A percentile compares a stretch with the other conserved stretches of the same genome.
Conservation (phyloP, 2,888 invertebrate genomes). For the Lypha dubia region DNA sequence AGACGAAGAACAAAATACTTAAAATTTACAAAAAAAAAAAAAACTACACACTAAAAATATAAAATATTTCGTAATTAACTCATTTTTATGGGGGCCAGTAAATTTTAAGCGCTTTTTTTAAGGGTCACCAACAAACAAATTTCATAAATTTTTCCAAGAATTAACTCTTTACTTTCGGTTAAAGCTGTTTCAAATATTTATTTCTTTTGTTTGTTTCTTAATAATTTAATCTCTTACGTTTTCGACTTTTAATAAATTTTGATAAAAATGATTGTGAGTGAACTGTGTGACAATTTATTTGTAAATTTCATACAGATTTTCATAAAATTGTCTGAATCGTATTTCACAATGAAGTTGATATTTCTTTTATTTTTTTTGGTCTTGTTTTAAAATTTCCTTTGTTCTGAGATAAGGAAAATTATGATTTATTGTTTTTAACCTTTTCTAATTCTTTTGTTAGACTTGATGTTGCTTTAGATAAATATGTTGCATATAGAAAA, state of each 20-base stretch:
- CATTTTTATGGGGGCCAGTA: conserved; percentile 66
- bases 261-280: conserved; percentile 38
- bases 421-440: conserved; percentile 70
- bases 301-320: conserved; percentile 43
- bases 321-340: conserved; percentile 21
- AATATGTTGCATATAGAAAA: conserved; percentile 16
- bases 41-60: conserved; percentile 18
- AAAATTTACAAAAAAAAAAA: conserved; percentile 29
- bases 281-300: conserved; percentile 24
- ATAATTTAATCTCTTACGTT: conserved; percentile 37
- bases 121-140: conserved; percentile 5
- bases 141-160: conserved; percentile 47
- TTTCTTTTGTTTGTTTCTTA: conserved; percentile 17
- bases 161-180: conserved; percentile 6
- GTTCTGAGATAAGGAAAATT: conserved; percentile 69
- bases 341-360: conserved; percentile 26
- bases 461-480: conserved; percentile 35
- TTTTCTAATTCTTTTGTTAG: conserved; percentile 59
- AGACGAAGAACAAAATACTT: neutral
- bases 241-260: conserved; percentile 49
- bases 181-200: conserved; percentile 34
- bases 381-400: conserved; percentile 54
- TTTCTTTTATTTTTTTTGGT: conserved; percentile 22
- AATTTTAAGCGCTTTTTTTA: conserved; percentile 34
- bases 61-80: conserved; percentile 62